These are phyloP conservation scores for Pseudolaguvia tuberculata DNA, from an alignment of 2,113 vertebrate species.

Conservation along the genomic window DNA sequence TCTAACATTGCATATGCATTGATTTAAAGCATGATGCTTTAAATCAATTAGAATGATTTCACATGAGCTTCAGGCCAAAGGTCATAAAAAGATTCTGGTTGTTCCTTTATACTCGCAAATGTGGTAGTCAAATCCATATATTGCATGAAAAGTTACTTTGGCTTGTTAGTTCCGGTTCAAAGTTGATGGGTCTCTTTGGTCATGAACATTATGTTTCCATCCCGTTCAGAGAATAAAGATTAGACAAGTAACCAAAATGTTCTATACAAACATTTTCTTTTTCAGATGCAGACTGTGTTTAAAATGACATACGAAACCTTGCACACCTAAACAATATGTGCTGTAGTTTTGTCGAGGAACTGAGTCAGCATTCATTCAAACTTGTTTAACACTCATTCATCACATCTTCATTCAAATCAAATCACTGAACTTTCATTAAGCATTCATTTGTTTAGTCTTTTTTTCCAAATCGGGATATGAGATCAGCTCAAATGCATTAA, in stretches of 20 bases:
- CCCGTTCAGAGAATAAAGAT: no score
- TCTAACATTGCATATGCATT: no score
- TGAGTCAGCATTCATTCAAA: conserved; percentile 17
- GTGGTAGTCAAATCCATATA: no score
- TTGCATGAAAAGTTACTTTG: no score
- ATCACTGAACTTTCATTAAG: conserved; percentile 20
- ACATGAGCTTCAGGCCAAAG: no score
- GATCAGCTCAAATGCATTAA: conserved; percentile 37
- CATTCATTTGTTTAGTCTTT: conserved; percentile 18
- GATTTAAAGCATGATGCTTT: no score
- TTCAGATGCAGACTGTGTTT: not conserved
- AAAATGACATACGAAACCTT: not conserved
- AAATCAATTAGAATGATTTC: no score
- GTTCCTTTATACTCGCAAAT: no score
- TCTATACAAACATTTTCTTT: not conserved
- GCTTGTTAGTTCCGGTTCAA: no score
- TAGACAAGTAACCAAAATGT: not conserved
- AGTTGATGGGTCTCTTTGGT: no score
- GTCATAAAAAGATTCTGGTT: no score
- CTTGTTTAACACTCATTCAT: conserved; percentile 29
- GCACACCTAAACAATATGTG: not conserved
- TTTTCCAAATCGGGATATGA: conserved; percentile 33
- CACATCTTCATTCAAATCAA: conserved; percentile 19
- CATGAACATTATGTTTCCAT: no score
- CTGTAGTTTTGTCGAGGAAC: not conserved